phyloP scores from a whole-genome alignment of 2,797 vertebrate species.

The Coilia nasus region DNA sequence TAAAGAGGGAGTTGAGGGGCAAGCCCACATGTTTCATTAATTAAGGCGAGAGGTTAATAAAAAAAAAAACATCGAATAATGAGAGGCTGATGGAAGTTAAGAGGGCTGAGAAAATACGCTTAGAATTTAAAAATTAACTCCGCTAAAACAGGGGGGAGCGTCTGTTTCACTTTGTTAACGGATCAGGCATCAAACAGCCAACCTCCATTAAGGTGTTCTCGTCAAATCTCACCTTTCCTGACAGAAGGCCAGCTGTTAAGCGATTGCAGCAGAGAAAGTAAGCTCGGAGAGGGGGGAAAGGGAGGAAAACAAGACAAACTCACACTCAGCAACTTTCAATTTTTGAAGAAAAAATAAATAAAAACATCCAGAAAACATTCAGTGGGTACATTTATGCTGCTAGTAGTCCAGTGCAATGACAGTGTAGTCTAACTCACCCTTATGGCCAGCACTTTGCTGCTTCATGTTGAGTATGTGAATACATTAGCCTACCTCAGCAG shows the following conservation, averaged over 20 bases:
- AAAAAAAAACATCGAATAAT: not conserved
- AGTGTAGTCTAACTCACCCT: too few species aligned
- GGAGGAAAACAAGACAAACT: too few species aligned
- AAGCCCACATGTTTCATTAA: not conserved
- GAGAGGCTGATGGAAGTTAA: conserved; percentile 20
- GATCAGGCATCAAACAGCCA: not conserved
- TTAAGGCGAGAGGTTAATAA: not conserved
- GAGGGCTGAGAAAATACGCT: not conserved
- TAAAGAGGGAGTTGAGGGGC: not conserved
- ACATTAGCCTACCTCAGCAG: too few species aligned
- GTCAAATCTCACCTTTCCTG: not conserved
- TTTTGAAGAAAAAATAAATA: too few species aligned
- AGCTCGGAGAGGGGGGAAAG: too few species aligned
- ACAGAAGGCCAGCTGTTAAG: not conserved
- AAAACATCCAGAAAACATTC: too few species aligned
- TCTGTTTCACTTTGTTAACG: not conserved
- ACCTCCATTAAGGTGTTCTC: not conserved
- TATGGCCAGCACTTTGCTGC: too few species aligned
- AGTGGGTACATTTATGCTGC: too few species aligned
- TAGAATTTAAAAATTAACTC: not conserved
- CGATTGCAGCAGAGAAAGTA: not conserved
- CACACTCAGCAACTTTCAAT: too few species aligned
- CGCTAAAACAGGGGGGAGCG: not conserved
- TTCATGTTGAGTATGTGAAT: too few species aligned
- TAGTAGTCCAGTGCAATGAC: too few species aligned